Percentiles rank a stretch among this genome's conserved stretches.
Conservation (phyloP, 1,140 invertebrate genomes). For the Eumeta japonica region DNA sequence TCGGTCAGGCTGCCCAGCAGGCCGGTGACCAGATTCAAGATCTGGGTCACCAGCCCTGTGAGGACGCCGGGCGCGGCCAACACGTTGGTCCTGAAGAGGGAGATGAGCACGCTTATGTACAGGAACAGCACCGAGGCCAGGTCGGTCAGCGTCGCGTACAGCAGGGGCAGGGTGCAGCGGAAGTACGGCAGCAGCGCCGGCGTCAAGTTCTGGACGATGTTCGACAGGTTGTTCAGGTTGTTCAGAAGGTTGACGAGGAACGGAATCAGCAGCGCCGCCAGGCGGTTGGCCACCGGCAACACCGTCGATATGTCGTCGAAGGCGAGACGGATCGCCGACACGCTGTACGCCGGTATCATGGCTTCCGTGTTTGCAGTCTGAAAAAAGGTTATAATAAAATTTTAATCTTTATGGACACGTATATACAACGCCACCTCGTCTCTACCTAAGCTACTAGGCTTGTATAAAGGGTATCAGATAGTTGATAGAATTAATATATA, state of each 20-base stretch:
- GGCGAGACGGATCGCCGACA: slow-evolving; percentile 33
- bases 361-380: slow-evolving; percentile 32
- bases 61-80: slow-evolving; percentile 35
- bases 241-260: slow-evolving; percentile 45
- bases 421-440: too few species aligned
- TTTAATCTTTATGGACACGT: neutral
- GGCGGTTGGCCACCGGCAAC: slow-evolving; percentile 36
- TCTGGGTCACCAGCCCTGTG: slow-evolving; percentile 28
- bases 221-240: slow-evolving; percentile 42
- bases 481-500: too few species aligned
- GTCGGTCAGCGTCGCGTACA: slow-evolving; percentile 43
- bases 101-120: slow-evolving; percentile 43
- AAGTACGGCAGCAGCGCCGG: slow-evolving; percentile 42
- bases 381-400: slow-evolving; percentile 8
- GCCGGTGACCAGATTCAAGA: slow-evolving; percentile 34
- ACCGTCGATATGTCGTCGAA: slow-evolving; percentile 44
- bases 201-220: slow-evolving; percentile 43
- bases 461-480: too few species aligned
- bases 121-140: slow-evolving; percentile 42
- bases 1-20: slow-evolving; percentile 35
- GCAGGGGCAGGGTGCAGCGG: slow-evolving; percentile 37
- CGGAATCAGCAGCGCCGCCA: slow-evolving; percentile 35
- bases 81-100: slow-evolving; percentile 40
- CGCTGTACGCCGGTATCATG: slow-evolving; percentile 46
- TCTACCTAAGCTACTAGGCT: too few species aligned